Percentiles rank a stretch among this genome's conserved stretches.
Evolutionary conservation across 2,797 vertebrate species (phyloP).

Genomic region (Glyptemys insculpta): DNA sequence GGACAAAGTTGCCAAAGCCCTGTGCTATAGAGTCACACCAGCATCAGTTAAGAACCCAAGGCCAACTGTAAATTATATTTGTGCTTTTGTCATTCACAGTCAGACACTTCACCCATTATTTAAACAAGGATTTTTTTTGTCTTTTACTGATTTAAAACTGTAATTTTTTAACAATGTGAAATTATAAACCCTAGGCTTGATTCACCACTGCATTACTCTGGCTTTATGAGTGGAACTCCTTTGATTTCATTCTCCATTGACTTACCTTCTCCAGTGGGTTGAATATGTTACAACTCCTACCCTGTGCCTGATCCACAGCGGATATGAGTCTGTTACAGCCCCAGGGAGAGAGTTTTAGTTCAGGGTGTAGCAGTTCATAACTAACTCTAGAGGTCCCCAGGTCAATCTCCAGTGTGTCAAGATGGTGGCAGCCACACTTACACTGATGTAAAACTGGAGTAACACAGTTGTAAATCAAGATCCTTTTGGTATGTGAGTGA

Average conservation of each 20-base stretch:
- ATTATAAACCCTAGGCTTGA: background rate
- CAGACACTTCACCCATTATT: background rate
- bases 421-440: rapidly evolving
- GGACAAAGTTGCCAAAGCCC: background rate
- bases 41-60: background rate
- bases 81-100: background rate
- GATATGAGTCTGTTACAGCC: background rate
- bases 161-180: background rate
- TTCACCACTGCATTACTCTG: background rate
- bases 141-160: conserved; percentile 21
- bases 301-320: background rate
- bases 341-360: background rate
- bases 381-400: background rate
- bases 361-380: rapidly evolving
- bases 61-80: background rate
- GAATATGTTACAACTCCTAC: background rate
- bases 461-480: background rate
- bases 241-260: background rate
- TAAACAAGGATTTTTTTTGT: background rate
- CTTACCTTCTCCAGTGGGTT: background rate
- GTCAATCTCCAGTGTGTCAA: background rate
- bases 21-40: background rate
- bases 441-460: background rate
- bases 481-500: background rate
- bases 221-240: conserved; percentile 4